These are phyloP conservation scores for Caenorhabditis sp. DNA, from an alignment of 2,888 invertebrate species.

Conservation along the genomic window DNA sequence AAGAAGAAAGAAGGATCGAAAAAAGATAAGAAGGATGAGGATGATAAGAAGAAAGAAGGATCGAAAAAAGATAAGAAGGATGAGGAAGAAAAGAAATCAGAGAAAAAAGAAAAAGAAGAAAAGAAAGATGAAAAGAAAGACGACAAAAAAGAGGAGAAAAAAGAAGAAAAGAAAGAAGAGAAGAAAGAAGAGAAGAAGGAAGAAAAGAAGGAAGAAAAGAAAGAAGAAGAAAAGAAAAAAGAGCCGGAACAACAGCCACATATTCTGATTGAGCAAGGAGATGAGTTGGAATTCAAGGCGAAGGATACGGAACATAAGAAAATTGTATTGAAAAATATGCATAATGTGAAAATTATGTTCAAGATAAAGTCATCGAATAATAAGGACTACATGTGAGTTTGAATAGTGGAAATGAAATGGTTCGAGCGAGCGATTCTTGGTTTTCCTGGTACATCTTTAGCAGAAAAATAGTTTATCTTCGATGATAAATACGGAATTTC, in stretches of 20 bases:
- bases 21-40: background rate
- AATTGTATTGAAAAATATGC: constrained; percentile 15
- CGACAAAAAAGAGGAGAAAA: background rate
- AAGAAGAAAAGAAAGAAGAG: background rate
- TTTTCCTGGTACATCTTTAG: too few species aligned
- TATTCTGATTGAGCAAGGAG: constrained; percentile 7
- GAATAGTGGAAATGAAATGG: too few species aligned
- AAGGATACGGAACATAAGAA: constrained; percentile 19
- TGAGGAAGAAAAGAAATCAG: background rate
- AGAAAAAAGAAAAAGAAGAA: background rate
- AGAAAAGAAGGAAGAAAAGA: background rate
- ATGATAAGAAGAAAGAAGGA: background rate
- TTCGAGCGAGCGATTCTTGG: too few species aligned
- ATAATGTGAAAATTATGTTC: constrained; percentile 30
- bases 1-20: background rate
- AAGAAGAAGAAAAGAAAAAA: background rate
- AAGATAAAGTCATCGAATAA: constrained; percentile 14
- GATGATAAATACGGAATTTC: too few species aligned
- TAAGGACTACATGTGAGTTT: background rate
- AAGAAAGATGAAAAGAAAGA: constrained; percentile 6
- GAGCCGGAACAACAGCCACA: background rate
- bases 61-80: background rate
- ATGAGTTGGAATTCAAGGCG: constrained; percentile 11
- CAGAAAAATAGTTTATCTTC: too few species aligned
- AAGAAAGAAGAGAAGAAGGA: background rate